phyloP scores from a whole-genome alignment of 2,888 invertebrate species.

The Escarpia spicata region DNA sequence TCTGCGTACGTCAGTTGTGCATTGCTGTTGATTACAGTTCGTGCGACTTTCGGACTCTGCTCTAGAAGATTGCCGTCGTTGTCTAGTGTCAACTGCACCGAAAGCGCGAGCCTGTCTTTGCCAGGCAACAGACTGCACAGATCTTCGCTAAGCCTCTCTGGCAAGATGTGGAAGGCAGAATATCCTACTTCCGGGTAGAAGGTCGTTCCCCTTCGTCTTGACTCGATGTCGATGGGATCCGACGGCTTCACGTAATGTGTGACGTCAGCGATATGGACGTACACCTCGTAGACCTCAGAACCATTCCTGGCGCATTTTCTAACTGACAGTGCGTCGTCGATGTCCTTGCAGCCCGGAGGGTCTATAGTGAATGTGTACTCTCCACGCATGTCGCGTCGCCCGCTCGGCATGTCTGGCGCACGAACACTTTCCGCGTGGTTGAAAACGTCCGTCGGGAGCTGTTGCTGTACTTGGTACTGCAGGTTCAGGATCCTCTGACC shows the following conservation, averaged over 20 bases:
- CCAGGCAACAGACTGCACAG: slow-evolving; percentile 67
- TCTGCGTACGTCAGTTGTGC: slow-evolving; percentile 46
- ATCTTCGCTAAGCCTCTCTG: slow-evolving; percentile 79
- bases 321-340: slow-evolving; percentile 93
- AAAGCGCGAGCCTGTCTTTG: slow-evolving; percentile 76
- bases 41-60: slow-evolving; percentile 18
- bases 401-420: slow-evolving; percentile 45
- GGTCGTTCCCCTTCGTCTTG: slow-evolving; percentile 80
- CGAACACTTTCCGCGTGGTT: slow-evolving; percentile 36
- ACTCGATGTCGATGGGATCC: slow-evolving; percentile 74
- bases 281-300: slow-evolving; percentile 71
- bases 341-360: slow-evolving; percentile 87
- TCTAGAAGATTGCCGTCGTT: slow-evolving; percentile 71
- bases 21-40: slow-evolving; percentile 50
- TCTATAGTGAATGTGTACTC: slow-evolving; percentile 90
- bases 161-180: slow-evolving; percentile 87
- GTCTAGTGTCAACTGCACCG: slow-evolving; percentile 88
- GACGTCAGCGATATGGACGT: slow-evolving; percentile 96
- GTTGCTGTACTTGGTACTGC: slow-evolving; percentile 23
- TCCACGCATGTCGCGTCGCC: slow-evolving; percentile 64
- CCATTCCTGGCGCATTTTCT: slow-evolving; percentile 74
- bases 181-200: slow-evolving; percentile 64
- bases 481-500: slow-evolving; percentile 22
- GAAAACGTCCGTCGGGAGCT: neutral
- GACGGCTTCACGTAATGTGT: slow-evolving; percentile 80